These are phyloP conservation scores for Lophura nycthemera DNA, from an alignment of 2,113 vertebrate genomes.

Conservation along the genomic window DNA sequence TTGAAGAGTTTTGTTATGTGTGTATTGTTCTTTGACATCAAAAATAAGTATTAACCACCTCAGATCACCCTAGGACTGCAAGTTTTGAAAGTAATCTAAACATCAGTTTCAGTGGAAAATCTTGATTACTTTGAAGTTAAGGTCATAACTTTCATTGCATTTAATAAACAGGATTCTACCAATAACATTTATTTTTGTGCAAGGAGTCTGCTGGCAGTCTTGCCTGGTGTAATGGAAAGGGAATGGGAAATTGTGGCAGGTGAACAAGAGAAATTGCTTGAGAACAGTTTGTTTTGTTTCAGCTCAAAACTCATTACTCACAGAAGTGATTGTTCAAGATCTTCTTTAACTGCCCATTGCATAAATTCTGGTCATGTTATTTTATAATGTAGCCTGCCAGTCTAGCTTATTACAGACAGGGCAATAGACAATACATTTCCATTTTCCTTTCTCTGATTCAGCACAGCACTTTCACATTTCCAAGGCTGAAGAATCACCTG, in stretches of 20 bases:
- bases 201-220: background rate
- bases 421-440: constrained; percentile 23
- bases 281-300: constrained; percentile 59
- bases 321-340: background rate
- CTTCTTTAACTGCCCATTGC: constrained; percentile 36
- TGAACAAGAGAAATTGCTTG: background rate
- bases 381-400: constrained; percentile 2
- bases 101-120: background rate
- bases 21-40: background rate
- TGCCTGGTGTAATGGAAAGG: background rate
- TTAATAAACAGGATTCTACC: background rate
- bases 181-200: background rate
- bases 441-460: constrained; percentile 28
- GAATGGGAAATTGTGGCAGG: background rate
- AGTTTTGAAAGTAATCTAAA: background rate
- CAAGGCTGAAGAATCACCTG: constrained; percentile 10
- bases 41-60: background rate
- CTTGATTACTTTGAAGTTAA: background rate
- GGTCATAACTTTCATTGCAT: background rate
- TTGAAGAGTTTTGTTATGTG: background rate
- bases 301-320: constrained; percentile 3
- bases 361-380: constrained; percentile 39
- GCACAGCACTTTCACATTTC: background rate
- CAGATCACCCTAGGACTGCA: background rate
- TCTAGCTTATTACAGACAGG: constrained; percentile 37